These are phyloP conservation scores for Ceyx cyanopectus DNA, from an alignment of 2,113 vertebrate genomes.

Conservation along the genomic window DNA sequence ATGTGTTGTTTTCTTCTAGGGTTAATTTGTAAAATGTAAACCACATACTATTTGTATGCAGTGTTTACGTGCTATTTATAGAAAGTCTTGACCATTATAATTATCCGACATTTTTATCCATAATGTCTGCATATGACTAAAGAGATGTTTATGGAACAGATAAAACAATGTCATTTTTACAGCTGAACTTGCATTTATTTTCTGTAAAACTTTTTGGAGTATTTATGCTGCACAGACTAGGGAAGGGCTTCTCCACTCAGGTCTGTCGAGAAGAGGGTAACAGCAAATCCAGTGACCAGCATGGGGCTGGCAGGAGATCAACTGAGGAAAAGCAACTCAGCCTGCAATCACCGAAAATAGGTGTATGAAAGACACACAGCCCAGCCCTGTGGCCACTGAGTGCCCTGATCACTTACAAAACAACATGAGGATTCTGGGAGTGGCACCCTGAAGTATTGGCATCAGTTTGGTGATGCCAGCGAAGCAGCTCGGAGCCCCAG, in stretches of 20 bases:
- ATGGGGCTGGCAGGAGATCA: not conserved
- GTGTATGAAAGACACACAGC: not conserved
- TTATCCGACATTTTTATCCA: conserved; percentile 56
- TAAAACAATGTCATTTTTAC: conserved; percentile 20
- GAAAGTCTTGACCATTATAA: conserved; percentile 64
- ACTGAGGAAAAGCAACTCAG: not conserved
- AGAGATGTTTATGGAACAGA: conserved; percentile 15
- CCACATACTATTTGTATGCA: conserved; percentile 54
- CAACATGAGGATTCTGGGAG: not conserved
- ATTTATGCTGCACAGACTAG: not conserved
- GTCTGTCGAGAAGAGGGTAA: not conserved
- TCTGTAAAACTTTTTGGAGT: not conserved
- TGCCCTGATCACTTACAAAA: not conserved
- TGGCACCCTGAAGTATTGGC: fast-evolving
- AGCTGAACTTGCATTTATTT: not conserved
- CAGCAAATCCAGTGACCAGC: not conserved
- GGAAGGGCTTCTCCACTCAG: not conserved
- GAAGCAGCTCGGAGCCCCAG: not conserved
- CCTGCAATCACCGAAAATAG: not conserved
- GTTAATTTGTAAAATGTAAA: conserved; percentile 73
- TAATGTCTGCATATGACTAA: conserved; percentile 31
- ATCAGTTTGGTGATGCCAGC: not conserved
- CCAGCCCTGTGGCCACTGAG: not conserved
- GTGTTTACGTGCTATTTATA: conserved; percentile 57
- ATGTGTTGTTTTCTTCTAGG: conserved; percentile 69